A percentile compares a stretch with the other conserved stretches of the same genome.
phyloP scores from a whole-genome alignment of 2,888 invertebrate genomes.

The Lycaena phlaeas region DNA sequence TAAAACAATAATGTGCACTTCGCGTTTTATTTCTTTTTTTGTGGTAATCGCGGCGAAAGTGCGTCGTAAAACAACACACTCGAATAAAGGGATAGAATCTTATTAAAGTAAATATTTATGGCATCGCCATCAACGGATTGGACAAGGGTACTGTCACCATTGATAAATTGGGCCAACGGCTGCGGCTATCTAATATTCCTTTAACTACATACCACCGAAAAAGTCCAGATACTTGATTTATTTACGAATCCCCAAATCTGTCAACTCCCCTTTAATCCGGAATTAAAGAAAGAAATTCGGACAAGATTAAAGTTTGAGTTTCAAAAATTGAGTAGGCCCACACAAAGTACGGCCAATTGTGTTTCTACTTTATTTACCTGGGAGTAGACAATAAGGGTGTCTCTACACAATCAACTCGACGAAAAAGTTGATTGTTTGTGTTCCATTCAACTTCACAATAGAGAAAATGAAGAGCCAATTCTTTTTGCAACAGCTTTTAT shows the following conservation, averaged over 20 bases:
- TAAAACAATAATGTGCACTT: slow-evolving; percentile 54
- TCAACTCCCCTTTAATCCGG: not conserved
- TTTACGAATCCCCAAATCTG: slow-evolving; percentile 14
- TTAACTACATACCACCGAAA: slow-evolving; percentile 49
- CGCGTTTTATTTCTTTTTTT: slow-evolving; percentile 30
- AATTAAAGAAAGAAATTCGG: slow-evolving; percentile 1
- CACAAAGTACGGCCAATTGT: slow-evolving; percentile 50
- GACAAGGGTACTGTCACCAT: slow-evolving; percentile 61
- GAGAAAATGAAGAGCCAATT: slow-evolving; percentile 68
- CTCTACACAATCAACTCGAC: slow-evolving; percentile 61
- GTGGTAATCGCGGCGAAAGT: slow-evolving; percentile 54
- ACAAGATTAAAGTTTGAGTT: slow-evolving; percentile 1
- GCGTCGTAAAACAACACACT: slow-evolving; percentile 61
- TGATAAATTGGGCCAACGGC: slow-evolving; percentile 65
- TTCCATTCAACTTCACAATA: slow-evolving; percentile 66
- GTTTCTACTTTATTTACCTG: slow-evolving; percentile 63
- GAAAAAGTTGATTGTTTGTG: slow-evolving; percentile 64
- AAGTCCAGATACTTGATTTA: slow-evolving; percentile 58
- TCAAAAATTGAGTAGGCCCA: slow-evolving; percentile 18
- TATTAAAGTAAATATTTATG: slow-evolving; percentile 74
- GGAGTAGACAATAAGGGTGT: slow-evolving; percentile 61
- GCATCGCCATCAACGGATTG: slow-evolving; percentile 69
- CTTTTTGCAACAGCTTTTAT: slow-evolving; percentile 57
- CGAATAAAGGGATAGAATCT: slow-evolving; percentile 66
- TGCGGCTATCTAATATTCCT: slow-evolving; percentile 56